Percentiles rank a stretch among this genome's conserved stretches.
phyloP scores from a whole-genome alignment of 1,140 invertebrate genomes.

The Scaptomyza graminum region DNA sequence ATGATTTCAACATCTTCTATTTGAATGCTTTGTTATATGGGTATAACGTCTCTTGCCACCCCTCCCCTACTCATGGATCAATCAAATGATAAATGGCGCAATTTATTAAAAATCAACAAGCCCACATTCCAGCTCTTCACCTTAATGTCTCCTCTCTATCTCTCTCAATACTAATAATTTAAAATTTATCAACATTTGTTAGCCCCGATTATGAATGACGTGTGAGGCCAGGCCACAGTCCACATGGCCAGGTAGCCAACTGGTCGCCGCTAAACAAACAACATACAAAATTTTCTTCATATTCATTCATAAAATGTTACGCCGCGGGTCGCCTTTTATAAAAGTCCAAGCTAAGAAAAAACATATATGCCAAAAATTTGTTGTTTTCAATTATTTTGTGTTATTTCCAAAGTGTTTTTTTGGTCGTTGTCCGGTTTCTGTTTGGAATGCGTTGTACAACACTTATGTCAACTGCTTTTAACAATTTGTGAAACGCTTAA shows the following conservation, averaged over 20 bases:
- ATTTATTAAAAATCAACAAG: conserved; percentile 80
- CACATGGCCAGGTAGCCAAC: conserved; percentile 44
- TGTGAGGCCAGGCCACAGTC: conserved; percentile 47
- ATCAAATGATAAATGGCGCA: conserved; percentile 72
- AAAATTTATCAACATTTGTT: conserved; percentile 81
- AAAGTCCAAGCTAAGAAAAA: not conserved
- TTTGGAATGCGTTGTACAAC: conserved; percentile 31
- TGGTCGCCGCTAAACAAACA: conserved; percentile 13
- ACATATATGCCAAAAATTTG: conserved; percentile 32
- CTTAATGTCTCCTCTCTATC: conserved; percentile 34
- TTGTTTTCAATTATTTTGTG: conserved; percentile 46
- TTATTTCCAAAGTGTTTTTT: conserved; percentile 10
- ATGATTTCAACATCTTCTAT: conserved; percentile 79
- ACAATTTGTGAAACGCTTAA: conserved; percentile 16
- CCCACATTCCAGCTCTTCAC: conserved; percentile 23
- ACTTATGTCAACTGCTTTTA: conserved; percentile 29
- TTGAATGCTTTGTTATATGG: conserved; percentile 58
- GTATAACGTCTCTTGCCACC: not conserved
- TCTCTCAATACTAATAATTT: conserved; percentile 62
- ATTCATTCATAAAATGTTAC: conserved; percentile 49
- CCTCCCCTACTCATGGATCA: conserved; percentile 5
- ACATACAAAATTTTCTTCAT: conserved; percentile 15
- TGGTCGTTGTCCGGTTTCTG: conserved; percentile 11
- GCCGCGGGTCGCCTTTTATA: conserved; percentile 32
- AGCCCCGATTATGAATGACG: conserved; percentile 78